These are phyloP conservation scores for Eupithecia inturbata DNA, from an alignment of 2,888 invertebrate species.

Conservation along the genomic window DNA sequence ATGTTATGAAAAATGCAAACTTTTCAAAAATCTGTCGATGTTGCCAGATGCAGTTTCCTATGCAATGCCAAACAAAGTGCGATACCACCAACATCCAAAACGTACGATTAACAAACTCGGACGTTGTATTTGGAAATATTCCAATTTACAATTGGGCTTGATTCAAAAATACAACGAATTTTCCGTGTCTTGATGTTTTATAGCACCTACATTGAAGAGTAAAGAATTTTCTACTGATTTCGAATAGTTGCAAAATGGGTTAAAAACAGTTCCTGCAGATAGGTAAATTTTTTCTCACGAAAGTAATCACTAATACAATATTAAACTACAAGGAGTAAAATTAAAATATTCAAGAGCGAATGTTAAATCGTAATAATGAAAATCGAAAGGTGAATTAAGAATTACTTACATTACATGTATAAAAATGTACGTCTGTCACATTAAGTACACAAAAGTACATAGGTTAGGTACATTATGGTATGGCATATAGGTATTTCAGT, in stretches of 20 bases:
- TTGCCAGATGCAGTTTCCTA: not conserved
- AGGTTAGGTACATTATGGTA: constrained; percentile 4
- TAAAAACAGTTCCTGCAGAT: not conserved
- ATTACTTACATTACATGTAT: not conserved
- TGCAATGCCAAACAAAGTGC: not conserved
- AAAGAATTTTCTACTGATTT: not conserved
- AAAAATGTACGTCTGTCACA: not conserved
- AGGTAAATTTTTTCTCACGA: not conserved
- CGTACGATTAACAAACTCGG: not conserved
- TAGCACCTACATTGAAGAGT: not conserved
- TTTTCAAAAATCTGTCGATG: not conserved
- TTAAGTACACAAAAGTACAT: not conserved
- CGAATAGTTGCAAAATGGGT: not conserved
- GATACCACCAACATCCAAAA: not conserved
- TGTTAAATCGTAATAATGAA: not conserved
- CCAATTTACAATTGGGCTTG: constrained; percentile 31
- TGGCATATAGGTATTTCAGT: not conserved
- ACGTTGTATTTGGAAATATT: constrained; percentile 32
- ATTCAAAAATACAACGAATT: constrained; percentile 17
- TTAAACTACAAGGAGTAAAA: not conserved
- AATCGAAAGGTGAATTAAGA: not conserved
- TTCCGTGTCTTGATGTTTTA: not conserved
- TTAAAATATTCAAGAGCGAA: not conserved
- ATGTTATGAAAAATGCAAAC: not conserved
- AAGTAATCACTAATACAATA: not conserved